Percentiles rank a stretch among this genome's conserved stretches.
These are phyloP conservation scores for Argopecten irradians DNA, from an alignment of 1,140 invertebrate species.

Conservation along the genomic window DNA sequence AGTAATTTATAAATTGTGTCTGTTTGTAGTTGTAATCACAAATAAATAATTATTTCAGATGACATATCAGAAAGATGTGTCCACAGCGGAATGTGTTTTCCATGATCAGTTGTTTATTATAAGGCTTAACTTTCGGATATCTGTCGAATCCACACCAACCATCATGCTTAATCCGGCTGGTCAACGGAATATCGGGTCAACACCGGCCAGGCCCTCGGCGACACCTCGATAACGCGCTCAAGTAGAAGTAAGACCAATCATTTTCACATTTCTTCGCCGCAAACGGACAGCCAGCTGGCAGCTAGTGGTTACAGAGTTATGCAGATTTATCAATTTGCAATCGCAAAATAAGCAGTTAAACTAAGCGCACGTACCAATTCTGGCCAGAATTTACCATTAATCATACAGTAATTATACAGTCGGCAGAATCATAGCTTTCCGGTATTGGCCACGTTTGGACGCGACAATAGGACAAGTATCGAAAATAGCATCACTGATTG, in stretches of 20 bases:
- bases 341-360: constrained; percentile 3
- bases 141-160: background rate
- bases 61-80: background rate
- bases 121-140: background rate
- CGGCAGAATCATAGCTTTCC: background rate
- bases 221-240: background rate
- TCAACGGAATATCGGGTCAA: background rate
- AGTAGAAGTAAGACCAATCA: background rate
- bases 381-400: background rate
- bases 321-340: constrained; percentile 22
- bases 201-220: background rate
- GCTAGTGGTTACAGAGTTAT: background rate
- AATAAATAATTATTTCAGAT: background rate
- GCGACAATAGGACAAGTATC: background rate
- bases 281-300: background rate
- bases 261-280: constrained; percentile 5
- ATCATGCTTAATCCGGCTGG: background rate
- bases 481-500: background rate
- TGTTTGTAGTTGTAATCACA: background rate
- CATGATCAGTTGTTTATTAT: background rate
- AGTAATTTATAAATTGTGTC: background rate
- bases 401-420: background rate
- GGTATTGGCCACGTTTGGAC: background rate
- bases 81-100: background rate
- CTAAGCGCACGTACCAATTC: background rate